Conservation (phyloP, 1,140 invertebrate species). For the Solenopsis fugax region DNA sequence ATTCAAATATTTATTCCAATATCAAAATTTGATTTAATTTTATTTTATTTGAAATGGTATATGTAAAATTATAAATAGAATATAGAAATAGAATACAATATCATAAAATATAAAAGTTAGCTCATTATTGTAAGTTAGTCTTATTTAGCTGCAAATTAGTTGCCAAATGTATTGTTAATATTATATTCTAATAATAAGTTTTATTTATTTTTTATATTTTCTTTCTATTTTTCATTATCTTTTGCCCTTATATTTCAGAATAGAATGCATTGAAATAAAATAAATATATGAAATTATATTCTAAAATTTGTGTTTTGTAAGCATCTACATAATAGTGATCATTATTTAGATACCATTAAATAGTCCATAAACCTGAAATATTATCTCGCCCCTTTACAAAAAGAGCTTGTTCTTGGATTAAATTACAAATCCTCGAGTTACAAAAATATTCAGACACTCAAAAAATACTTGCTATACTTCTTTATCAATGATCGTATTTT, state of each 20-base stretch:
- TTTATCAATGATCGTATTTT: neutral
- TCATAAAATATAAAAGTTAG: too few species aligned
- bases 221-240: too few species aligned
- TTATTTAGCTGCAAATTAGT: too few species aligned
- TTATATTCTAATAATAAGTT: too few species aligned
- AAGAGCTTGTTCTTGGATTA: too few species aligned
- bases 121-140: too few species aligned
- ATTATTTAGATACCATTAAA: neutral
- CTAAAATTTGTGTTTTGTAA: neutral
- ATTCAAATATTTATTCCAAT: neutral
- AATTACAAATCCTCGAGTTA: neutral
- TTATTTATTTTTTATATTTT: too few species aligned
- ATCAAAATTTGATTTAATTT: neutral
- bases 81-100: neutral
- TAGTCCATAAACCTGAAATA: neutral
- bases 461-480: neutral
- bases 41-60: neutral
- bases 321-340: too few species aligned
- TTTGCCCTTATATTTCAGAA: too few species aligned
- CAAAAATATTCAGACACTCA: neutral
- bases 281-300: neutral
- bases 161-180: too few species aligned
- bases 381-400: too few species aligned
- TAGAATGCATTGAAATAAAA: too few species aligned
- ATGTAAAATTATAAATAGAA: neutral